Percentiles rank a stretch among this genome's conserved stretches.
Conservation (phyloP, 2,888 invertebrate genomes). For the Orchesella flavescens region DNA sequence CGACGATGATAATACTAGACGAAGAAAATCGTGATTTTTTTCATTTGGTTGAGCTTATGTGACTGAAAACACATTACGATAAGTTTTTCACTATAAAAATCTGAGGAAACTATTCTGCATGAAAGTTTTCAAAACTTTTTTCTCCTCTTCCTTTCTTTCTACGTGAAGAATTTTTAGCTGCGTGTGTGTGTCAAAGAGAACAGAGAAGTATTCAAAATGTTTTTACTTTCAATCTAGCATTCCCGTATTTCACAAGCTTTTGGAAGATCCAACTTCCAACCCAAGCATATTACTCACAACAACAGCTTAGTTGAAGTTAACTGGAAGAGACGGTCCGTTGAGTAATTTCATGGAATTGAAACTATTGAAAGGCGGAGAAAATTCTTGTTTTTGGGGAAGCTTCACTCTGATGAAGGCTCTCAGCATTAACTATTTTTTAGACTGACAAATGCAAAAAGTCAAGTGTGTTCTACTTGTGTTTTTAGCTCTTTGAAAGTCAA, state of each 20-base stretch:
- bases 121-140: slow-evolving; percentile 37
- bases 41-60: slow-evolving; percentile 24
- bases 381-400: slow-evolving; percentile 9
- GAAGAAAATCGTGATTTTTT: slow-evolving; percentile 41
- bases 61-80: slow-evolving; percentile 30
- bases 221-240: slow-evolving; percentile 27
- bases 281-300: background rate
- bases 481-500: background rate
- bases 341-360: slow-evolving; percentile 36
- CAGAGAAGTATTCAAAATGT: slow-evolving; percentile 6
- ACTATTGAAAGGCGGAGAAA: slow-evolving; percentile 20
- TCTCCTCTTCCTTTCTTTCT: slow-evolving; percentile 3
- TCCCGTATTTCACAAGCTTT: slow-evolving; percentile 5
- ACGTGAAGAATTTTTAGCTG: background rate
- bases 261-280: background rate
- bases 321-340: background rate
- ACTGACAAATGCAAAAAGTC: slow-evolving; percentile 2
- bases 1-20: background rate
- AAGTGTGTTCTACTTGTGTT: slow-evolving; percentile 22
- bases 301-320: background rate
- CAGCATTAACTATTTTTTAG: slow-evolving; percentile 1
- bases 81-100: slow-evolving; percentile 36
- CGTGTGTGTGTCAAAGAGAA: background rate
- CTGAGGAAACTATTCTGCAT: slow-evolving; percentile 37
- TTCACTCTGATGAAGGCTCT: background rate